Evolutionary conservation across 2,888 invertebrate genomes (phyloP), one percentile per base, ranked within the genome.

Genomic region (Mesochorus sp.): DNA sequence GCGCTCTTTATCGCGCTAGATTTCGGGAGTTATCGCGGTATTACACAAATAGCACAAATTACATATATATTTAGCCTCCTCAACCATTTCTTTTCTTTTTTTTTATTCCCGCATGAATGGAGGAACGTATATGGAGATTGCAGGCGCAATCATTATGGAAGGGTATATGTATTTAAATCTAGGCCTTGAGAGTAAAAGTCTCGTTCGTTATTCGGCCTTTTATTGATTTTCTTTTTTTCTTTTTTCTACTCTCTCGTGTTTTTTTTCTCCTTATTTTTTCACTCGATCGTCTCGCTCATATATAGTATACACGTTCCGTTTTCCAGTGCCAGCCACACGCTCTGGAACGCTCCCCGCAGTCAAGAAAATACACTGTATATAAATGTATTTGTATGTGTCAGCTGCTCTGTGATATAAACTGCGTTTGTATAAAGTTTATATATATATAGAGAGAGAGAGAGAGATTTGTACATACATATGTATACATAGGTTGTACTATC

Each of bases 101-200:
- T n/a, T n/a, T n/a, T n/a, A n/a, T n/a, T n/a, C n/a, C n/a, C n/a
- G n/a, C n/a, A n/a, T n/a, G n/a, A n/a, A n/a, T n/a, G n/a, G n/a
- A n/a, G n/a, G n/a, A n/a, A n/a, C n/a, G n/a, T n/a, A n/a, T n/a
- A n/a, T n/a, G n/a, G n/a, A n/a, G n/a, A n/a, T n/a, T n/a, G n/a
- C n/a, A n/a, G n/a, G n/a, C n/a, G n/a, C n/a, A n/a, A n/a, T n/a
- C n/a, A n/a, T n/a, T 34, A 34, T 34, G 34, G 3, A 34, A 6
- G 34, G 3, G 34, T 4, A 34, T 4, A 34, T 34, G 3, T 2
- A 34, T 67, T 67, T 49, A 62, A 67, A 77, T 77, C 77, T 72
- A 49, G 77, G 77, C 61, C 77, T 72, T 49, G 47, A 21, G 61
- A 62, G 47, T 57, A 62, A n/a, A n/a, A 49, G 47, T 62, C 61